Conservation (phyloP, 2,888 invertebrate genomes). For the Nebria salina region DNA sequence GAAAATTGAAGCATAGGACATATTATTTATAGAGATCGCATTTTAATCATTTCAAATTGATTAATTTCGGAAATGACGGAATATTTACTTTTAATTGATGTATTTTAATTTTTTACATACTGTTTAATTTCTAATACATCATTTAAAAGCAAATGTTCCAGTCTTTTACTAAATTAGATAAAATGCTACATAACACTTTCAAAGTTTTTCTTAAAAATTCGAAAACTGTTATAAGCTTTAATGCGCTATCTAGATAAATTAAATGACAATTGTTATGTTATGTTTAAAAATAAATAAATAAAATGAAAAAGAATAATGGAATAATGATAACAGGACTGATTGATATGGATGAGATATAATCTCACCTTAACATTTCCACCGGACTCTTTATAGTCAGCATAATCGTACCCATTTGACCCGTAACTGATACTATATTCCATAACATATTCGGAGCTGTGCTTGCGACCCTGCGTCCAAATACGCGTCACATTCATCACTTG, state of each 20-base stretch:
- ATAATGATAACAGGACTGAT: neutral
- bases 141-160: too few relatives aligned
- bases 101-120: too few relatives aligned
- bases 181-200: too few relatives aligned
- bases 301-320: conserved; percentile 6
- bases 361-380: conserved; percentile 91
- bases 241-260: neutral
- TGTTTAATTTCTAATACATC: too few relatives aligned
- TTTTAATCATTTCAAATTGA: too few relatives aligned
- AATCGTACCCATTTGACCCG: conserved; percentile 90
- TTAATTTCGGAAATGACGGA: too few relatives aligned
- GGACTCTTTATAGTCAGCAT: conserved; percentile 87
- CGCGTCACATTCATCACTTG: conserved; percentile 87
- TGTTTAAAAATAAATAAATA: neutral
- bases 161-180: too few relatives aligned
- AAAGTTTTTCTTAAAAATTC: too few relatives aligned
- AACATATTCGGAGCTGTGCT: conserved; percentile 90
- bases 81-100: too few relatives aligned
- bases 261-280: neutral
- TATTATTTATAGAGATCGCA: too few relatives aligned
- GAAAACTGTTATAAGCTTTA: too few relatives aligned
- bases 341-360: conserved; percentile 37
- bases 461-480: conserved; percentile 89
- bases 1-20: too few relatives aligned
- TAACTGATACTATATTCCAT: conserved; percentile 94